Percentiles rank a stretch among this genome's conserved stretches.
These are phyloP conservation scores for Hirtodrosophila cameraria DNA, from an alignment of 2,888 invertebrate genomes.

Conservation along the genomic window DNA sequence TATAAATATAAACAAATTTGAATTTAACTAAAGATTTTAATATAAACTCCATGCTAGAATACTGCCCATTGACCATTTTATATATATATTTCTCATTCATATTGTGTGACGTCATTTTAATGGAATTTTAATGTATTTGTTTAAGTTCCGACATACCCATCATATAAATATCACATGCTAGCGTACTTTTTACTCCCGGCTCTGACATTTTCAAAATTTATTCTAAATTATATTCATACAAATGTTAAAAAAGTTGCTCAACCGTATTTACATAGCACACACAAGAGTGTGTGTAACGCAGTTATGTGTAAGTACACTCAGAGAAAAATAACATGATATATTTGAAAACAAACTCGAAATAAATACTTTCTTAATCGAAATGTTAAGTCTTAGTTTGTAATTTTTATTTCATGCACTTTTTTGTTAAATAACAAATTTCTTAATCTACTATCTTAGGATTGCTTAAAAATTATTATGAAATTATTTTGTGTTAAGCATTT, in stretches of 20 bases:
- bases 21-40: constrained; percentile 36
- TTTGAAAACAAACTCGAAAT: too few relatives aligned
- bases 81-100: constrained; percentile 7
- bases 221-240: constrained; percentile 80
- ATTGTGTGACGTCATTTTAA: constrained; percentile 60
- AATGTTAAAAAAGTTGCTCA: constrained; percentile 70
- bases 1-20: constrained; percentile 10
- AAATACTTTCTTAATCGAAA: too few relatives aligned
- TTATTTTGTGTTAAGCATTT: too few relatives aligned
- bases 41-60: neutral
- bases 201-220: constrained; percentile 46
- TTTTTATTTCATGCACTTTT: too few relatives aligned
- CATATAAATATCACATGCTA: constrained; percentile 1
- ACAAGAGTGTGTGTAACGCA: constrained; percentile 7
- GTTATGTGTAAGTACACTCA: neutral
- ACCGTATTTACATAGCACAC: constrained; percentile 59
- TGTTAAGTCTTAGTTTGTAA: too few relatives aligned
- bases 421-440: too few relatives aligned
- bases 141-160: constrained; percentile 16
- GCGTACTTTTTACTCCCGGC: constrained; percentile 26
- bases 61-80: constrained; percentile 17
- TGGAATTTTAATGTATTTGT: constrained; percentile 78
- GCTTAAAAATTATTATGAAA: too few relatives aligned
- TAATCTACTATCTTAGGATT: too few relatives aligned
- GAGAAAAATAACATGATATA: too few relatives aligned